A percentile compares a stretch with the other conserved stretches of the same genome.
phyloP scores from a whole-genome alignment of 2,797 vertebrate species.

The Xiphophorus birchmanni region DNA sequence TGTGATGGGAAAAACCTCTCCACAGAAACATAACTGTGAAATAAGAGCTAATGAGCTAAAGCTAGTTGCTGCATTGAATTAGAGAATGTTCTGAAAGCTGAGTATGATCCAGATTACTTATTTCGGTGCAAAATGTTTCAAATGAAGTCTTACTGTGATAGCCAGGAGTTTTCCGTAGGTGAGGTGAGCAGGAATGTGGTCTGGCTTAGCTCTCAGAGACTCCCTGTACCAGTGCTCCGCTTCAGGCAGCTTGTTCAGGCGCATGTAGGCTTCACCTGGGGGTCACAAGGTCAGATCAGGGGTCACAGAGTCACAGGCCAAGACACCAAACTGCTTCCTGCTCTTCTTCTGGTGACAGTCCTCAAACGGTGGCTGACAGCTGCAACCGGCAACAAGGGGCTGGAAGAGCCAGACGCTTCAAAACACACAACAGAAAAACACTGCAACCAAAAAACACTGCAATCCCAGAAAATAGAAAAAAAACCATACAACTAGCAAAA shows the following conservation, averaged over 20 bases:
- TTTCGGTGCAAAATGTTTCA: not conserved
- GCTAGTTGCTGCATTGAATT: not conserved
- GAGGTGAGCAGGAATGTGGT: conserved; percentile 98
- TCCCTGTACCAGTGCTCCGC: conserved; percentile 96
- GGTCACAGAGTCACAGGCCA: conserved; percentile 66
- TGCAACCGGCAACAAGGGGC: too few relatives aligned
- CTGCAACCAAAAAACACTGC: too few relatives aligned
- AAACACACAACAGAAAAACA: too few relatives aligned
- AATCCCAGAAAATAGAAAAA: too few relatives aligned
- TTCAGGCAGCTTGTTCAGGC: conserved; percentile 90
- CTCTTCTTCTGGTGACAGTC: conserved; percentile 46
- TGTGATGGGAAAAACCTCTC: not conserved
- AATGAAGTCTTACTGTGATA: conserved; percentile 85
- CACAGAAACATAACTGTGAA: not conserved
- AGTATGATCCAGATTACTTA: rapidly evolving
- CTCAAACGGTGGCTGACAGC: not conserved
- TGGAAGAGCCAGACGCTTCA: too few relatives aligned
- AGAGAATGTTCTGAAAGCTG: not conserved
- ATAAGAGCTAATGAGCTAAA: not conserved
- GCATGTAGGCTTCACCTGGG: conserved; percentile 95
- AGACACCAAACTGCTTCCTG: conserved; percentile 54
- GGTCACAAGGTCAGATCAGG: conserved; percentile 34
- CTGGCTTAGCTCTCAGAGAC: conserved; percentile 92
- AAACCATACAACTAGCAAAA: too few relatives aligned
- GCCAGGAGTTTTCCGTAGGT: conserved; percentile 97